Evolutionary conservation across 2,113 vertebrate genomes (phyloP).

Genomic region (Hippoglossus stenolepis): DNA sequence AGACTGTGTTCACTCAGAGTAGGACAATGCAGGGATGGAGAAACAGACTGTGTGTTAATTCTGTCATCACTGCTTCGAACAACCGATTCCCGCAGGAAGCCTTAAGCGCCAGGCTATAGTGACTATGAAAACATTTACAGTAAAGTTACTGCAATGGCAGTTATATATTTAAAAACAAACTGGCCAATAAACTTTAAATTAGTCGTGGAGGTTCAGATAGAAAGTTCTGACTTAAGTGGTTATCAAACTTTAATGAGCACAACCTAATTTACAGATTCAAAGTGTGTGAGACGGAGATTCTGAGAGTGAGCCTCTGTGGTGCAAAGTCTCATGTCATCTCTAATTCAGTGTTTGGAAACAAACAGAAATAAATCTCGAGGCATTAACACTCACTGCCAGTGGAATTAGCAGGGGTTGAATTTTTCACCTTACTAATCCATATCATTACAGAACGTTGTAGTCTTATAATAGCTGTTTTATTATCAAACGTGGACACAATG

Average conservation of each 20-base stretch:
- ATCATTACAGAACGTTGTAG: neutral
- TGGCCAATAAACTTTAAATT: neutral
- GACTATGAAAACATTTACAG: conserved; percentile 1
- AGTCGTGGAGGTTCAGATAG: neutral
- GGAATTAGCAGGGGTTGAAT: neutral
- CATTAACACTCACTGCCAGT: neutral
- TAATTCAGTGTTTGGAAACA: conserved; percentile 6
- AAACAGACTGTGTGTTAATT: conserved; percentile 25
- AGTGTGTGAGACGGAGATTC: neutral
- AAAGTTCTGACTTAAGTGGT: neutral
- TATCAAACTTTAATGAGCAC: conserved; percentile 2
- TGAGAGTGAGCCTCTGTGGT: neutral
- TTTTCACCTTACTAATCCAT: neutral
- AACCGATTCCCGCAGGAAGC: conserved; percentile 40
- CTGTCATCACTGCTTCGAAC: conserved; percentile 13
- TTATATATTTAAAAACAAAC: conserved; percentile 3
- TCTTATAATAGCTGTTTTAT: neutral
- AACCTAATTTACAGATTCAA: conserved; percentile 9
- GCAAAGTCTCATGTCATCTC: neutral
- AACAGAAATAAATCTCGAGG: neutral
- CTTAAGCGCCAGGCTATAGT: conserved; percentile 1
- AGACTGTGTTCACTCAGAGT: conserved; percentile 18
- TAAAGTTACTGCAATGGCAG: neutral
- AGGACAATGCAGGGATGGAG: conserved; percentile 8
- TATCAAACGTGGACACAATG: neutral